Evolutionary conservation across 1,140 invertebrate species (phyloP).

Genomic region (Lasioglossum albipes): DNA sequence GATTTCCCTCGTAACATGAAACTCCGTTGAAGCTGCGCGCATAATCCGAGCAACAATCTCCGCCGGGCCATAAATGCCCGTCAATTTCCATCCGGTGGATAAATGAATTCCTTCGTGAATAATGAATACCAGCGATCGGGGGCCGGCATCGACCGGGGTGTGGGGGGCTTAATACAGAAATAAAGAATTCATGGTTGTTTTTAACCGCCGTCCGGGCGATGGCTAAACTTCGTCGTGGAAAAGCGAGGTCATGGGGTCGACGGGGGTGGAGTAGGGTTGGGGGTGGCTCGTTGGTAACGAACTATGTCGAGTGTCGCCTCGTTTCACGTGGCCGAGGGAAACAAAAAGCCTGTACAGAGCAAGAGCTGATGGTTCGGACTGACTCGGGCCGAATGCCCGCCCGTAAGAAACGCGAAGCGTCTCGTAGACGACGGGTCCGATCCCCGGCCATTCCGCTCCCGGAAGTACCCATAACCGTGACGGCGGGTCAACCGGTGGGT

Average conservation of each 20-base stretch:
- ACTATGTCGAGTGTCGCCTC: background rate
- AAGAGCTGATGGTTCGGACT: background rate
- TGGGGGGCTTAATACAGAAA: background rate
- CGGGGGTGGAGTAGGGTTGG: background rate
- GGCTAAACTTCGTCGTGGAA: background rate
- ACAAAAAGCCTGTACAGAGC: background rate
- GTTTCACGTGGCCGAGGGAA: background rate
- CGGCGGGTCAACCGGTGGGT: slow-evolving; percentile 37
- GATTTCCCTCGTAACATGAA: too few species aligned
- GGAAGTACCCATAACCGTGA: slow-evolving; percentile 45
- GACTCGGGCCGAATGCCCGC: background rate
- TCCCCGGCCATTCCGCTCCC: slow-evolving; percentile 31
- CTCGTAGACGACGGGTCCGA: slow-evolving; percentile 28
- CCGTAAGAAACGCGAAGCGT: slow-evolving; percentile 5
- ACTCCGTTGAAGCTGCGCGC: too few species aligned
- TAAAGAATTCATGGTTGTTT: background rate
- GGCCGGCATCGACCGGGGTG: background rate
- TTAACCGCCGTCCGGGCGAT: background rate
- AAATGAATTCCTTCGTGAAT: background rate
- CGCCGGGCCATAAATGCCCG: background rate
- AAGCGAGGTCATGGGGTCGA: background rate
- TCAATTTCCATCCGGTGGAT: background rate
- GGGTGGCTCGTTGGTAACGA: background rate
- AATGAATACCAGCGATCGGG: background rate
- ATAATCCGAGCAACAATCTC: background rate